phyloP scores from a whole-genome alignment of 2,888 invertebrate species.

The Melinaea menophilus region DNA sequence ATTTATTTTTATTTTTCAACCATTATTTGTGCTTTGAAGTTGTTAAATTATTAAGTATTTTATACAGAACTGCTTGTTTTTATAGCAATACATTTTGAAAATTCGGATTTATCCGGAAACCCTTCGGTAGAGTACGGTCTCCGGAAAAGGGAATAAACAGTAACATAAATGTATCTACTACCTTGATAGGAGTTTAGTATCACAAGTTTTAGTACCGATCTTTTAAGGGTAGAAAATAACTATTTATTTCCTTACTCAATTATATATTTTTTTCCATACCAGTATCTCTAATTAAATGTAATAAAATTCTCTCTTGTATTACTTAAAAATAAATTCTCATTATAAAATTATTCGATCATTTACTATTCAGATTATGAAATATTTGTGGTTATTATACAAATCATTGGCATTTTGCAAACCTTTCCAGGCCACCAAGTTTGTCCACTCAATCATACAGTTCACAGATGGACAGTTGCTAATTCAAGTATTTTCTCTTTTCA shows the following conservation, averaged over 20 bases:
- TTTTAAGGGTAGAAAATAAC: no score
- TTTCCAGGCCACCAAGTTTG: slow-evolving; percentile 31
- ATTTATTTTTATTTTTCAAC: no score
- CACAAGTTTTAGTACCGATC: not conserved
- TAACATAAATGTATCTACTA: not conserved
- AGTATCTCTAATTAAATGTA: no score
- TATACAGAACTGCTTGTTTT: no score
- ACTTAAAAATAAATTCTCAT: not conserved
- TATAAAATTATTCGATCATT: not conserved
- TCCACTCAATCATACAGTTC: slow-evolving; percentile 22
- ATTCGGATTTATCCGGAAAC: not conserved
- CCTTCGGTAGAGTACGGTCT: slow-evolving; percentile 1
- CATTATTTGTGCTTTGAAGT: no score
- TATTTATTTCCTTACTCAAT: no score
- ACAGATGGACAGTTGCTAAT: slow-evolving; percentile 21
- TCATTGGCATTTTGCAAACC: slow-evolving; percentile 32
- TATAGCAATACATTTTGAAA: no score
- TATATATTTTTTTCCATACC: no score
- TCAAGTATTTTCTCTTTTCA: slow-evolving; percentile 23
- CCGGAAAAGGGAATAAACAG: not conserved
- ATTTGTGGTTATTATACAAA: slow-evolving; percentile 18
- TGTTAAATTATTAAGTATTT: no score
- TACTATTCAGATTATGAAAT: not conserved
- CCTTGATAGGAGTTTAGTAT: not conserved
- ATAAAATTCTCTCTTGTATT: no score